Conservation (phyloP, 2,888 invertebrate genomes). For the Antheraea yamamai region DNA sequence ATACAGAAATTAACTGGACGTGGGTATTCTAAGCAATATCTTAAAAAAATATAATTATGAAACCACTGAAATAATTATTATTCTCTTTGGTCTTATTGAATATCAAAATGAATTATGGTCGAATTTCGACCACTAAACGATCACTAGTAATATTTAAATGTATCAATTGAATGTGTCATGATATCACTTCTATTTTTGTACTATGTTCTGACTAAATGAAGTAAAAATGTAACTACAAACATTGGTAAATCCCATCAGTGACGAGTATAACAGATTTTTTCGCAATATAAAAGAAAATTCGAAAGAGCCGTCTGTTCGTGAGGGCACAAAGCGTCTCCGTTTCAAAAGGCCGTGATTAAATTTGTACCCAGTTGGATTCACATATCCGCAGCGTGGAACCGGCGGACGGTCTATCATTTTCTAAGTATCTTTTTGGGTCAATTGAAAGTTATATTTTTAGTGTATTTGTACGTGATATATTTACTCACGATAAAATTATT, state of each 20-base stretch:
- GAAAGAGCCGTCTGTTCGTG: constrained; percentile 7
- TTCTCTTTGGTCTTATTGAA: no score
- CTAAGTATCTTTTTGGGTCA: constrained; percentile 2
- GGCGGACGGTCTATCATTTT: constrained; percentile 1
- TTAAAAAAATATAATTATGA: no score
- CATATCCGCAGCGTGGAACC: background rate
- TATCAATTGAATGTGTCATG: no score
- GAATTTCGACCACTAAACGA: no score
- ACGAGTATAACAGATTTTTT: background rate
- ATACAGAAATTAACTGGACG: no score
- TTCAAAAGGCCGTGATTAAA: constrained; percentile 13
- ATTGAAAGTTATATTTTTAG: background rate
- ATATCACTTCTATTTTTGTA: background rate
- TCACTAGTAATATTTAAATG: no score
- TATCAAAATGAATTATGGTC: no score
- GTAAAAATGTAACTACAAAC: background rate
- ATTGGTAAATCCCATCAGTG: background rate
- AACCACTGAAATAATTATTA: no score
- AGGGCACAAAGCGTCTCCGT: constrained; percentile 8
- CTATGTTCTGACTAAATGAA: background rate
- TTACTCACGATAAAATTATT: background rate
- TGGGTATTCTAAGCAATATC: no score
- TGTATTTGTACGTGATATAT: background rate
- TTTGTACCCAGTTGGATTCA: constrained; percentile 8
- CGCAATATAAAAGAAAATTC: constrained; percentile 11